phyloP scores from a whole-genome alignment of 2,888 invertebrate species.

The Ommatoiulus sabulosus region DNA sequence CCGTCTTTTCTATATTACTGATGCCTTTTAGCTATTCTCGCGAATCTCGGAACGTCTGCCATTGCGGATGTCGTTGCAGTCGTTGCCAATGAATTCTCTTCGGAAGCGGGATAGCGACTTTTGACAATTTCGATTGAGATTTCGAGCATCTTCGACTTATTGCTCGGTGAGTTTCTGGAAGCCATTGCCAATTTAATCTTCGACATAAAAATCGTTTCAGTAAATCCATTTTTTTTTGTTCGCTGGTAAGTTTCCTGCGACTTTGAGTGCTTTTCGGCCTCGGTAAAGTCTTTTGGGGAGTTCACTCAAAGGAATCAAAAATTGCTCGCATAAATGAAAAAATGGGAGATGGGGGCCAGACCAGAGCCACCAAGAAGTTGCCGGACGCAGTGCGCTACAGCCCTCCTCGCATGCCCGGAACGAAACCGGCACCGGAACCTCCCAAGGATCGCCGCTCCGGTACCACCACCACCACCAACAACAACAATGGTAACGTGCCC shows the following conservation, averaged over 20 bases:
- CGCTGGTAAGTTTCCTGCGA: no score
- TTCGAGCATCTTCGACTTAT: no score
- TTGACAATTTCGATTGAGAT: no score
- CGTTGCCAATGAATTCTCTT: no score
- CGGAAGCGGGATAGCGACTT: no score
- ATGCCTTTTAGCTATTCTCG: neutral
- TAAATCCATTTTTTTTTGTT: no score
- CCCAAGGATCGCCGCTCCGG: neutral
- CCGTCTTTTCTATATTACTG: neutral
- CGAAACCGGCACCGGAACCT: neutral
- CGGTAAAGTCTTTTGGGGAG: no score
- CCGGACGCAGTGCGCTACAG: conserved; percentile 57
- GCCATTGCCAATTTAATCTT: no score
- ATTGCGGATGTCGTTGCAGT: neutral
- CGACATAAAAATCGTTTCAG: no score
- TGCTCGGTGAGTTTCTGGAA: no score
- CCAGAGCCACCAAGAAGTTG: conserved; percentile 52
- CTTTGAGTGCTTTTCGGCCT: no score
- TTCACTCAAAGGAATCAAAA: neutral
- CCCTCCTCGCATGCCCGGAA: conserved; percentile 50
- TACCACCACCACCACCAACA: neutral
- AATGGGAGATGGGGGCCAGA: conserved; percentile 58
- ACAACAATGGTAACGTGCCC: neutral
- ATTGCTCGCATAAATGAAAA: conserved; percentile 18
- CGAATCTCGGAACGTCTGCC: neutral